Base-by-base conservation (phyloP, 2,888 invertebrate species). In the Lacanobia wlatinum region DNA sequence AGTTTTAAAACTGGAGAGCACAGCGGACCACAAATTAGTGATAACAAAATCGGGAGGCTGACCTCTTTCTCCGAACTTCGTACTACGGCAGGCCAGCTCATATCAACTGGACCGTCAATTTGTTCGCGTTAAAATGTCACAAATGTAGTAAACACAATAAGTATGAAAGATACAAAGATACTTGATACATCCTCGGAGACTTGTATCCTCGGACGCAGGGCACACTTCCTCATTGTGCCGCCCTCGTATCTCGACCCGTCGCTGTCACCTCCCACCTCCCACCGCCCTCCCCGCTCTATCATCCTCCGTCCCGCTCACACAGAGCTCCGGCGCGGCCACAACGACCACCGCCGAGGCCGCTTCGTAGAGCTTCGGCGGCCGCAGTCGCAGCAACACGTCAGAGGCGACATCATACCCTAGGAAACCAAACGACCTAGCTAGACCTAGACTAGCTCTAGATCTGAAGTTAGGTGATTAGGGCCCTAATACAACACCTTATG, bases 401-500 rank as follows among this genome's bases (percentile, higher is more conserved):
- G 16, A 18, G 18, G 16, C 7, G 16, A 7, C 48, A 6, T 16
- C 8, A 48, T 48, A 7, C 1, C 60, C 66, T 56, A 56, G 66
- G 46, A 23, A 55, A 59, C 59, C 48, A 67, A 58, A 59, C 59
- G 67, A 21, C 66, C 66, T 66, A 64, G 40, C 64, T 64, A 58
- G 66, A 66, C 48, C 66, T 58, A 66, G 67, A 67, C 21, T n/a
- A 38, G 18, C 12, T 67, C 59, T 60, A 67, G 48, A 67, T 60
- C 67, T 48, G 16, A 12, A 9, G 40, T 59, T 67, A 67, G 50
- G 14, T 43, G 10, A 56, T 63, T 63, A 63, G 21, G 14, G 38
- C 21, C 63, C 63, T 48, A 34, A 9, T 50, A n/a, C 50, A 9
- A 14, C 43, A 5, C 3, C 43, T 14, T 43, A 43, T 43, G 43